A percentile compares a stretch with the other conserved stretches of the same genome.
phyloP scores from a whole-genome alignment of 2,113 vertebrate species.

The Limanda limanda region DNA sequence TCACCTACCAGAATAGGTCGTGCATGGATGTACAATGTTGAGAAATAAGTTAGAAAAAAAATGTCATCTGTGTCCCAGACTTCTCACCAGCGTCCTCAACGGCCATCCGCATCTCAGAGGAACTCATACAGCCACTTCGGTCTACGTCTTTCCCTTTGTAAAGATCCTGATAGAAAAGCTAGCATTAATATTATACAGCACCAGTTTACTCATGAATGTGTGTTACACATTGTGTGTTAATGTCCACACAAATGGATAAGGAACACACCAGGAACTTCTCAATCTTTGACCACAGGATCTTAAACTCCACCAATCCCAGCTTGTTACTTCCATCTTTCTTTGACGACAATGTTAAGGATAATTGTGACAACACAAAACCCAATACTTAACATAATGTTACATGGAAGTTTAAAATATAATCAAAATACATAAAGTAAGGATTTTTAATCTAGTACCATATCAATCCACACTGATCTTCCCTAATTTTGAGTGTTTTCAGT shows the following conservation, averaged over 20 bases:
- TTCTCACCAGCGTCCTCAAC: slow-evolving; percentile 84
- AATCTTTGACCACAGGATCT: slow-evolving; percentile 90
- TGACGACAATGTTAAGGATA: slow-evolving; percentile 23
- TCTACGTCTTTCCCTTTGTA: slow-evolving; percentile 58
- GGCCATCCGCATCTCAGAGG: slow-evolving; percentile 88
- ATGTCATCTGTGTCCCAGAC: neutral
- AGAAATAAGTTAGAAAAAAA: neutral
- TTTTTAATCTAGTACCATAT: no score
- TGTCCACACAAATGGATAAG: neutral
- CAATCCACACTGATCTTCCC: no score
- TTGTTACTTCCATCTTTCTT: slow-evolving; percentile 90
- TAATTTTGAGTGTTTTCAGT: no score
- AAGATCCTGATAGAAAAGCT: slow-evolving; percentile 42
- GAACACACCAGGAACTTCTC: slow-evolving; percentile 85
- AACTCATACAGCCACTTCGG: slow-evolving; percentile 78
- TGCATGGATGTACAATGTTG: neutral
- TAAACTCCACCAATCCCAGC: slow-evolving; percentile 89
- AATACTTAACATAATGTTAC: no score
- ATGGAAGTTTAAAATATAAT: no score
- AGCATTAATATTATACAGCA: neutral
- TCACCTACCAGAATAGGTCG: neutral
- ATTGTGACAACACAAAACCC: neutral
- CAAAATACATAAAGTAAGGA: no score
- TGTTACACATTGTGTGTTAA: neutral
- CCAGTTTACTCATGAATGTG: neutral